phyloP scores from a whole-genome alignment of 2,888 invertebrate species.

The Rhagium mordax region DNA sequence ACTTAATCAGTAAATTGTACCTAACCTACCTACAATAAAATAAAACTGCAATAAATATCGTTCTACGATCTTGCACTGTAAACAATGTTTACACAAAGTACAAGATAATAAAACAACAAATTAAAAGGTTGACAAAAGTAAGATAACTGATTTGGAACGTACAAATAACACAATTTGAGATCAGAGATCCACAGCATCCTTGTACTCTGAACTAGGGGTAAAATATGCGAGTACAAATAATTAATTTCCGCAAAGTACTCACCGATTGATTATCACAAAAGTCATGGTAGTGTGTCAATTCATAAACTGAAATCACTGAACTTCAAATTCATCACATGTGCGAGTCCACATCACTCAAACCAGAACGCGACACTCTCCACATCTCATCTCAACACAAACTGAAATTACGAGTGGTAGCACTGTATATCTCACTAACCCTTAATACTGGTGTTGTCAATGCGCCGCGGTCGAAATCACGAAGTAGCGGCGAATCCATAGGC shows the following conservation, averaged over 20 bases:
- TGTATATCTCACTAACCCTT: conserved; percentile 9
- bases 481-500: neutral
- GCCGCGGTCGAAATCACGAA: conserved; percentile 9
- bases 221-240: conserved; percentile 32
- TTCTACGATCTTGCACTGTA: neutral
- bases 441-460: conserved; percentile 24
- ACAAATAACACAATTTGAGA: conserved; percentile 23
- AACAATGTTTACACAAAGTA: neutral
- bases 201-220: conserved; percentile 34
- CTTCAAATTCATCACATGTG: conserved; percentile 60
- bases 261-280: conserved; percentile 58
- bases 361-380: conserved; percentile 50
- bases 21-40: neutral
- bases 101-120: conserved; percentile 8
- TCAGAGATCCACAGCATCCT: conserved; percentile 36
- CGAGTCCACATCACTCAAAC: conserved; percentile 55
- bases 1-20: neutral
- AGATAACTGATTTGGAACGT: conserved; percentile 34
- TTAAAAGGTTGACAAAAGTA: conserved; percentile 26
- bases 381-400: conserved; percentile 56
- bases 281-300: conserved; percentile 57
- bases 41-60: neutral
- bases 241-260: conserved; percentile 40
- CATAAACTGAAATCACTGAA: conserved; percentile 52
- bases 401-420: conserved; percentile 31